Percentiles rank a stretch among this genome's conserved stretches.
Evolutionary conservation across 2,113 vertebrate genomes (phyloP).

Genomic region (Neolamprologus brichardi): DNA sequence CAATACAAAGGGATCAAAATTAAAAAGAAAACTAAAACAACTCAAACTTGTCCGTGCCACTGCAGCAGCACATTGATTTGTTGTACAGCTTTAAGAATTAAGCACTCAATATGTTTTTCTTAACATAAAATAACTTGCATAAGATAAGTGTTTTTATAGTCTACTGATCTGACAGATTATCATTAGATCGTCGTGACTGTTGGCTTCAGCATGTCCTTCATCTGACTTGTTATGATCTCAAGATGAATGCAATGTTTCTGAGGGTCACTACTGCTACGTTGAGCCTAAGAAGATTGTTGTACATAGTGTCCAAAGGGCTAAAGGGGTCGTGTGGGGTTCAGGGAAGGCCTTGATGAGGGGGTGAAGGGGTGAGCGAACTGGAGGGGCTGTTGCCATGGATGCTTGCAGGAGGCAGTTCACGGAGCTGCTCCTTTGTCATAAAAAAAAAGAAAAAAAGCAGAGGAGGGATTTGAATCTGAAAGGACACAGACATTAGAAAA

Average conservation of each 20-base stretch:
- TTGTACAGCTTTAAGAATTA: background rate
- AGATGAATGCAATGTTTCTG: background rate
- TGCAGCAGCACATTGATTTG: background rate
- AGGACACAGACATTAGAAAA: constrained; percentile 54
- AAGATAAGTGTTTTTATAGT: background rate
- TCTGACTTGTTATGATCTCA: background rate
- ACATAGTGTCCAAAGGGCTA: background rate
- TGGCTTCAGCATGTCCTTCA: background rate
- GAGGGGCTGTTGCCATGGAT: constrained; percentile 55
- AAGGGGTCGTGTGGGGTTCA: constrained; percentile 36
- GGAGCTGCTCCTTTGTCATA: constrained; percentile 57
- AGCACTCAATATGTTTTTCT: background rate
- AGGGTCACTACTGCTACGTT: background rate
- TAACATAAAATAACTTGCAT: background rate
- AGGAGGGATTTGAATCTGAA: constrained; percentile 67
- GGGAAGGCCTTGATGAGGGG: constrained; percentile 9
- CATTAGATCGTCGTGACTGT: background rate
- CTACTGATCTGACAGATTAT: background rate
- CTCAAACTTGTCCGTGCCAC: background rate
- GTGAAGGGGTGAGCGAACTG: background rate
- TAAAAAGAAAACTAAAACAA: background rate
- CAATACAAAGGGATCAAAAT: background rate
- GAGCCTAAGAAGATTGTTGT: background rate
- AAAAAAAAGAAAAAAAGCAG: constrained; percentile 27
- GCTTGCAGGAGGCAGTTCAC: constrained; percentile 43